Evolutionary conservation across 2,113 vertebrate species (phyloP).

Genomic region (Podarcis cretensis): DNA sequence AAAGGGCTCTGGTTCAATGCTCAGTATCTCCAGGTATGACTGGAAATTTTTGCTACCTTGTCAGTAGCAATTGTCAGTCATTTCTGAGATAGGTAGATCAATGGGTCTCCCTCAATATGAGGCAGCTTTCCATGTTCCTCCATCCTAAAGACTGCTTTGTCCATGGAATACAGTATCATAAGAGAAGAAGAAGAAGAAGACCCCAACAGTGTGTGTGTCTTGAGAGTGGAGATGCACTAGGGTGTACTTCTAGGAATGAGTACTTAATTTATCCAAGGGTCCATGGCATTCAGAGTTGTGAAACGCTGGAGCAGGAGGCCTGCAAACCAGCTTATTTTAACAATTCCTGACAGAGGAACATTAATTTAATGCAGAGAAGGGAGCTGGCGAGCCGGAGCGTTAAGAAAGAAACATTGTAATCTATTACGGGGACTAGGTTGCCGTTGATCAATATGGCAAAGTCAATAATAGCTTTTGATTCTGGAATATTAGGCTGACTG

Average conservation of each 20-base stretch:
- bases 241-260: not conserved
- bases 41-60: too few relatives aligned
- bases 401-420: conserved; percentile 44
- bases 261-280: too few relatives aligned
- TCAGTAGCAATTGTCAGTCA: too few relatives aligned
- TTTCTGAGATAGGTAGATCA: too few relatives aligned
- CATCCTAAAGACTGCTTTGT: not conserved
- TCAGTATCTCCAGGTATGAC: too few relatives aligned
- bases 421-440: conserved; percentile 35
- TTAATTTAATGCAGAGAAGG: conserved; percentile 45
- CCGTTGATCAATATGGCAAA: conserved; percentile 67
- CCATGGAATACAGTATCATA: not conserved
- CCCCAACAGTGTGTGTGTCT: not conserved
- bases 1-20: too few relatives aligned
- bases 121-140: not conserved
- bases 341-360: conserved; percentile 39
- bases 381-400: not conserved
- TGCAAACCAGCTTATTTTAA: conserved; percentile 24
- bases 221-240: not conserved
- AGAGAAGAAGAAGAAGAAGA: not conserved
- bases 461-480: conserved; percentile 74
- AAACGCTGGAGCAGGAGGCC: not conserved
- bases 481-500: conserved; percentile 64
- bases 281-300: not conserved
- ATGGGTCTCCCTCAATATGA: too few relatives aligned